phyloP scores from a whole-genome alignment of 1,140 invertebrate genomes.

The Sycophila sp. region DNA sequence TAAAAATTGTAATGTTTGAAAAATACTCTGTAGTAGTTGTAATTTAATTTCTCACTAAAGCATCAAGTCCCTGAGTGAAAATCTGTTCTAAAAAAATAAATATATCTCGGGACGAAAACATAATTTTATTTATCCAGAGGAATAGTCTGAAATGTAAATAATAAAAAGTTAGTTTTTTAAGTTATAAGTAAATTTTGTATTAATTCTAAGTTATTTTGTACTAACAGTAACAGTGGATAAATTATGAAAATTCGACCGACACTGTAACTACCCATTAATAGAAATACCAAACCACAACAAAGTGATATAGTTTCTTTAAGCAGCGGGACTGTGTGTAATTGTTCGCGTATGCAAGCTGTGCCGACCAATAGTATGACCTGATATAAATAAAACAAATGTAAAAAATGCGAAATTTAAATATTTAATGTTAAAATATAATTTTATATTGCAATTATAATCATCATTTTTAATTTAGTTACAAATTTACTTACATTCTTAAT shows the following conservation, averaged over 20 bases:
- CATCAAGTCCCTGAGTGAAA: slow-evolving; percentile 21
- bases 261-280: neutral
- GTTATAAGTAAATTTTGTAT: neutral
- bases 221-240: neutral
- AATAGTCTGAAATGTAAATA: neutral
- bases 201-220: no score
- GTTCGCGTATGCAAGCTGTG: neutral
- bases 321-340: neutral
- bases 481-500: slow-evolving; percentile 1
- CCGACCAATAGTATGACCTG: neutral
- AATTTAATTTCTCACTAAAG: no score
- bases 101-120: neutral
- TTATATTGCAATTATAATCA: neutral
- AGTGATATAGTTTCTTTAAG: neutral
- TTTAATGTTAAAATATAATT: neutral
- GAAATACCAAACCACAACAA: neutral
- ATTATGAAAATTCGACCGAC: slow-evolving; percentile 2
- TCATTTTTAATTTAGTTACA: neutral
- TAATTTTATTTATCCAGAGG: neutral
- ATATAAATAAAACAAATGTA: neutral
- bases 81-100: neutral
- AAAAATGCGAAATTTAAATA: neutral
- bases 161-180: neutral
- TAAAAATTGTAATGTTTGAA: no score
- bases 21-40: no score